Base-by-base conservation (phyloP, 2,797 vertebrate genomes). In the Sebastiscus albofasciatus region DNA sequence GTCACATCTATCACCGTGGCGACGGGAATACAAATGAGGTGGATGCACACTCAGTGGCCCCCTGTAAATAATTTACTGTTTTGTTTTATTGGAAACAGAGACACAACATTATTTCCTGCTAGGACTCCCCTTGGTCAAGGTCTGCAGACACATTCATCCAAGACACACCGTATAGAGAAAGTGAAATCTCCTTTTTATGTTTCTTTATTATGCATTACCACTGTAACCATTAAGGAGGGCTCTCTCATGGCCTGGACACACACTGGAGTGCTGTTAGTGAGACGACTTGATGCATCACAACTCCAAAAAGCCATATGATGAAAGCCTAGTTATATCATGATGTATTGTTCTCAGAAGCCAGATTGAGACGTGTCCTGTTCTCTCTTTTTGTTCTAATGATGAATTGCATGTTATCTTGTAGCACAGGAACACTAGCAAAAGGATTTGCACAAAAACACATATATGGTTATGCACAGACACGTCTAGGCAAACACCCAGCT, bases 41-140 rank as follows among this genome's bases (percentile, higher is more conserved):
- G 84, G 90, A 92, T 92, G 85, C 88, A 64, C 88, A 89, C 90
- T 90, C 90, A 87, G 91, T 93, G 89, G 88, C 89, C 80, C 54
- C 81, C 90, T 92, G 94, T 96, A 95, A 96, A 96, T 95, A 93
- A 95, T 95, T 95, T 93, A 95, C 90, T 90, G 88, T 93, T 95
- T 94, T 94, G 90, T 93, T 95, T 95, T 94, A 95, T 94, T 94
- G 91, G 94, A 95, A 94, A 94, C 87, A 86, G 90, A 93, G 93
- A 93, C 87, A 87, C 89, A 87, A 93, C 92, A 93, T 95, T 93
- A 91, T 93, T 94, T 92, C 89, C 87, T 91, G 84, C 84, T 79
- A 79, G 82, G 76, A 87, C 81, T 93, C 93, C 91, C 91, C 92
- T 92, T 92, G 92, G 90, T 90, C 92, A 93, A 93, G 90, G 92